phyloP scores from a whole-genome alignment of 2,797 vertebrate species.

The Dermochelys coriacea region DNA sequence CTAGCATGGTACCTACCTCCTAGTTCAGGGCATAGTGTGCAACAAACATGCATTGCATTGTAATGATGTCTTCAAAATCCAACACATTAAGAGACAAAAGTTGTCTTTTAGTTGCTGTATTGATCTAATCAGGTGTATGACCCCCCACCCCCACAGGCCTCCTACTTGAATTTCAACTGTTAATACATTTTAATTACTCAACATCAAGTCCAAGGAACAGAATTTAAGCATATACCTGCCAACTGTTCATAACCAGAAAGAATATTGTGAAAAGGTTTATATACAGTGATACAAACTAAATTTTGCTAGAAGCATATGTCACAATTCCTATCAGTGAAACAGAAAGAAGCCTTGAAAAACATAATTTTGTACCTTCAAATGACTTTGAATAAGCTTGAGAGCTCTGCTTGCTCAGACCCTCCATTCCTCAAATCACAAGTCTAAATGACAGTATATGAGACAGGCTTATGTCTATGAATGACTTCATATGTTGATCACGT shows the following conservation, averaged over 20 bases:
- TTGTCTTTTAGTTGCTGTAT: background rate
- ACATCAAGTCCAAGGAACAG: background rate
- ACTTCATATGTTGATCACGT: background rate
- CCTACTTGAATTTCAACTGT: background rate
- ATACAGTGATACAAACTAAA: background rate
- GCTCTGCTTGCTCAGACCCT: background rate
- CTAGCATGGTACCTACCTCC: background rate
- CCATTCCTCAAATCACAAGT: background rate
- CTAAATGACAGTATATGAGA: conserved; percentile 10
- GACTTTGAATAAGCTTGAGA: background rate
- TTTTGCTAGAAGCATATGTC: background rate
- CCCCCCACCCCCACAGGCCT: background rate
- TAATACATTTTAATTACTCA: background rate
- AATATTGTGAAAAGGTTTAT: conserved; percentile 16
- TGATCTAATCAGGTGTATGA: background rate
- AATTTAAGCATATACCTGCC: background rate
- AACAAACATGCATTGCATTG: background rate
- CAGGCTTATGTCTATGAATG: background rate
- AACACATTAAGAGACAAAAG: background rate
- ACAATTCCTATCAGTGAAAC: background rate
- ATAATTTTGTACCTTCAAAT: background rate
- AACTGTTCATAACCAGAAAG: background rate
- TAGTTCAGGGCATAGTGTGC: background rate
- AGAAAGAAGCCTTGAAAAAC: background rate
- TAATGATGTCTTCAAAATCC: background rate